Conservation (phyloP, 2,888 invertebrate species). For the Andricus quercusramuli region DNA sequence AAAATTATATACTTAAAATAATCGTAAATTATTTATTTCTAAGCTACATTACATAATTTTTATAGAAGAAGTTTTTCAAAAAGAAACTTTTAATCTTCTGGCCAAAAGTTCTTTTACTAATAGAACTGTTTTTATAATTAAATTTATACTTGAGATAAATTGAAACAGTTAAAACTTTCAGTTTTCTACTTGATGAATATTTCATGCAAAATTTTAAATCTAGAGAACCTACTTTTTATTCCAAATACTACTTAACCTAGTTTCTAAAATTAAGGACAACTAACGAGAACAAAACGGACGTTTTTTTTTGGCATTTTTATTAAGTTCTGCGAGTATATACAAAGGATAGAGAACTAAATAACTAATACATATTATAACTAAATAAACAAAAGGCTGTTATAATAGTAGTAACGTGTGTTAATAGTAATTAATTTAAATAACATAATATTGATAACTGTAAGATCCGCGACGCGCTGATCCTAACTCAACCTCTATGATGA, state of each 20-base stretch:
- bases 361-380: constrained; percentile 76
- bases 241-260: background rate
- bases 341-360: constrained; percentile 77
- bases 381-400: constrained; percentile 77
- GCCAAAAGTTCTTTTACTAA: too few species aligned
- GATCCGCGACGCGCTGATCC: constrained; percentile 46
- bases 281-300: background rate
- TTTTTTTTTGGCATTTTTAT: constrained; percentile 68
- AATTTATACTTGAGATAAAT: too few species aligned
- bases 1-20: too few species aligned
- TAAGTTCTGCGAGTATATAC: constrained; percentile 78
- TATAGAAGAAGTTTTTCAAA: too few species aligned
- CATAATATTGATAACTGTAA: constrained; percentile 67
- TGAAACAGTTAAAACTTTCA: too few species aligned
- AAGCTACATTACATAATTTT: too few species aligned
- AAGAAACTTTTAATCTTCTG: too few species aligned
- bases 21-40: too few species aligned
- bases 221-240: background rate
- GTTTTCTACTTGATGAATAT: too few species aligned
- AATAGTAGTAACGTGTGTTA: constrained; percentile 75
- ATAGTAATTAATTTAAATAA: constrained; percentile 77
- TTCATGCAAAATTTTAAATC: too few species aligned
- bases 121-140: too few species aligned
- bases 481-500: constrained; percentile 28
- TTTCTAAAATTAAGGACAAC: background rate